Conservation (phyloP, 2,797 vertebrate genomes). For the Pipistrellus kuhlii region DNA sequence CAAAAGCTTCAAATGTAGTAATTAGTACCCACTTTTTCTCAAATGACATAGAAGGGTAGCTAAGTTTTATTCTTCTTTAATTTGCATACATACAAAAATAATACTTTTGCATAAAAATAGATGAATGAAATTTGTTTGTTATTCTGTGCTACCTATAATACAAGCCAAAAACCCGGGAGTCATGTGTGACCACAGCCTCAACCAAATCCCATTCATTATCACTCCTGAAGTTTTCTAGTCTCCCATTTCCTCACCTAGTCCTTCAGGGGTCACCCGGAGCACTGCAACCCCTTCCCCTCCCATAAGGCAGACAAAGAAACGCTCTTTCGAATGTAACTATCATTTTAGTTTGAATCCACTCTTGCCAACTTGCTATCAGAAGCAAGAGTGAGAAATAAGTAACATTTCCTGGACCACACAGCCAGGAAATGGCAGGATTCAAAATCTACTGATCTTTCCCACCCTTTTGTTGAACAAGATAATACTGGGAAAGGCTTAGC, state of each 20-base stretch:
- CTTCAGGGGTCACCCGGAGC: neutral
- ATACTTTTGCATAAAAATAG: constrained; percentile 15
- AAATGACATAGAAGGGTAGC: neutral
- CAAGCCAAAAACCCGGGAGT: neutral
- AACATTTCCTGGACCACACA: neutral
- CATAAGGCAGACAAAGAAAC: neutral
- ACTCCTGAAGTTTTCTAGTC: neutral
- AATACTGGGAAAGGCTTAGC: neutral
- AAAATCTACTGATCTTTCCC: neutral
- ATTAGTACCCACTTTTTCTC: neutral
- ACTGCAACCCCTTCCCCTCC: neutral
- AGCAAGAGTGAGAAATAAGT: neutral
- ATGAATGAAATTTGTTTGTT: neutral
- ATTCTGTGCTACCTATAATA: neutral
- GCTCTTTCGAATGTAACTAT: neutral
- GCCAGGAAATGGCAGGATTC: neutral
- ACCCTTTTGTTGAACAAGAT: neutral
- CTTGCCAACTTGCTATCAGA: neutral
- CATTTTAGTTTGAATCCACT: neutral
- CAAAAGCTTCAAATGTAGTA: neutral
- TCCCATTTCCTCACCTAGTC: neutral
- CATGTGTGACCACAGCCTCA: neutral
- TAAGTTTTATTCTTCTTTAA: neutral
- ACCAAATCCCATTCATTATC: neutral
- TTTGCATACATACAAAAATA: neutral